A percentile compares a stretch with the other conserved stretches of the same genome.
Evolutionary conservation across 2,888 invertebrate genomes (phyloP).

Genomic region (Neocrepidodera transversa): DNA sequence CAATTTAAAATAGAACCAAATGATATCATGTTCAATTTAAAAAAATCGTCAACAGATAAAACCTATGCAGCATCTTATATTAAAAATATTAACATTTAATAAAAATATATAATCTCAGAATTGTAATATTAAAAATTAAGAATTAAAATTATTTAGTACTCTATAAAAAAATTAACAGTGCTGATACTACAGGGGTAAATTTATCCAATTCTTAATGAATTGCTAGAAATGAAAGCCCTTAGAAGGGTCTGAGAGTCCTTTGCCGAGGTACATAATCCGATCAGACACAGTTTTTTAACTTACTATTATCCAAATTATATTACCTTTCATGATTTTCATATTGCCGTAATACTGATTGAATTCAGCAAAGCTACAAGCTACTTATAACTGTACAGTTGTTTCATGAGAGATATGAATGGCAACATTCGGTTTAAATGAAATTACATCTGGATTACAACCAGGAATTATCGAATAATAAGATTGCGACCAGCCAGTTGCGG

Average conservation of each 20-base stretch:
- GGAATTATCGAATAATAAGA: constrained; percentile 16
- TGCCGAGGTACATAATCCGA: constrained; percentile 1
- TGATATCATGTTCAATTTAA: neutral
- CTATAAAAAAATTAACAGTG: too few relatives aligned
- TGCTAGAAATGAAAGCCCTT: neutral
- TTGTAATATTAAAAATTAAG: too few relatives aligned
- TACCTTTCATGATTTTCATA: constrained; percentile 47
- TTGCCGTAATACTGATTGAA: constrained; percentile 42
- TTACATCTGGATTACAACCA: constrained; percentile 16
- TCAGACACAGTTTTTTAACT: constrained; percentile 50
- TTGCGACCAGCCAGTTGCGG: constrained; percentile 14
- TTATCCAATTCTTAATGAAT: constrained; percentile 5
- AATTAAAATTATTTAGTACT: too few relatives aligned
- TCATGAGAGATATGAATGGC: constrained; percentile 14
- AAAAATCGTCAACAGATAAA: too few relatives aligned
- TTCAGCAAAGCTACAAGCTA: constrained; percentile 37
- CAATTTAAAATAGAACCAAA: neutral
- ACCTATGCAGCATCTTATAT: too few relatives aligned
- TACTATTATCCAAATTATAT: constrained; percentile 52
- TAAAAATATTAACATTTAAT: too few relatives aligned
- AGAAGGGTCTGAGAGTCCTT: neutral
- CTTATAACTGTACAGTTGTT: constrained; percentile 33
- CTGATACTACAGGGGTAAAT: neutral
- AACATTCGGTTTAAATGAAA: constrained; percentile 15
- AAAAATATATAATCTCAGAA: too few relatives aligned